phyloP scores from a whole-genome alignment of 2,797 vertebrate species.

The Melopsittacus undulatus region DNA sequence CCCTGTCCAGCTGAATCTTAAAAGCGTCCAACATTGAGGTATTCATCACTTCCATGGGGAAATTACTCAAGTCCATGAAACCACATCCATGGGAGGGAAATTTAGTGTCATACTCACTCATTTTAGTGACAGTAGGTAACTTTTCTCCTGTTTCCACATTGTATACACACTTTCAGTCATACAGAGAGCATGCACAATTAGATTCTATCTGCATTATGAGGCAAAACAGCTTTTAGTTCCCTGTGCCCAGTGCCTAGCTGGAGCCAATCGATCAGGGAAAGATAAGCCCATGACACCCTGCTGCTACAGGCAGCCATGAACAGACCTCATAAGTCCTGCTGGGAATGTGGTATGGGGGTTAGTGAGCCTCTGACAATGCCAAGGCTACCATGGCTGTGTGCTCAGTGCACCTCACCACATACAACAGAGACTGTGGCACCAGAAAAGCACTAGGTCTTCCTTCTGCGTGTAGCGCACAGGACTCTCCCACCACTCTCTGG shows the following conservation, averaged over 20 bases:
- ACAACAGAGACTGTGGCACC: neutral
- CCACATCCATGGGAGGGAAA: neutral
- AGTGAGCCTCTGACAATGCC: neutral
- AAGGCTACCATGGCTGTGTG: accelerated
- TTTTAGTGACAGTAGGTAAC: neutral
- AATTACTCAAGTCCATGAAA: neutral
- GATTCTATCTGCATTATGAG: neutral
- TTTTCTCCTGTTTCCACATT: neutral
- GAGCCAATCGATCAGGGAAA: neutral
- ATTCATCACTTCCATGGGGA: neutral
- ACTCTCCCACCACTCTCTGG: neutral
- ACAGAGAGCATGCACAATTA: neutral
- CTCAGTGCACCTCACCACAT: neutral
- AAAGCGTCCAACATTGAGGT: neutral
- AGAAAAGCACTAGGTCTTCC: neutral
- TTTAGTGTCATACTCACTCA: neutral
- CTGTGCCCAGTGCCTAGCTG: neutral
- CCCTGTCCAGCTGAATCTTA: neutral
- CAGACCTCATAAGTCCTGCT: neutral
- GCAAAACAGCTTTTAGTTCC: neutral
- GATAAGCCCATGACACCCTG: accelerated
- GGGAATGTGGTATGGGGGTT: neutral
- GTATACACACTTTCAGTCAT: neutral
- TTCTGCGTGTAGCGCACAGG: neutral
- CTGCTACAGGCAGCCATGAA: neutral